A percentile compares a stretch with the other conserved stretches of the same genome.
Evolutionary conservation across 2,113 vertebrate species (phyloP).

Genomic region (Spilogale gracilis): DNA sequence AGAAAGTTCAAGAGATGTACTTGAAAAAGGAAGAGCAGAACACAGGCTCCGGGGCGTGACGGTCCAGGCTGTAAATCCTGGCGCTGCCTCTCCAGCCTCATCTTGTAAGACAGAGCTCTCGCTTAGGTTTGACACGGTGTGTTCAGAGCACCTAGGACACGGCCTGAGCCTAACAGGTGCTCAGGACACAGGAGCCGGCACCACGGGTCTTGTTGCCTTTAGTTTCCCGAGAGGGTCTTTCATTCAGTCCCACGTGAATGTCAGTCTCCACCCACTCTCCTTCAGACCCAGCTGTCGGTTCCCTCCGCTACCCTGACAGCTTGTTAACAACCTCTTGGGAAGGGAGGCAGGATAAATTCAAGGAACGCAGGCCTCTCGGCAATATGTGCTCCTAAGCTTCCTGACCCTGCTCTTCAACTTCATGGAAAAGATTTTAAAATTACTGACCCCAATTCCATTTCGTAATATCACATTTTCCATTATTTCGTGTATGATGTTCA

Average conservation of each 20-base stretch:
- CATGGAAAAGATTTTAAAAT: background rate
- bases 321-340: background rate
- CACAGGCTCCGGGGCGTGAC: background rate
- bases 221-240: background rate
- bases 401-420: background rate
- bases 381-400: background rate
- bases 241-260: background rate
- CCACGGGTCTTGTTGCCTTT: background rate
- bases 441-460: background rate
- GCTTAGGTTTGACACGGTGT: background rate
- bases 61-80: background rate
- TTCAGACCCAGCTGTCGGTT: background rate
- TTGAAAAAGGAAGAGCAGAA: background rate
- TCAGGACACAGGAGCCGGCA: rapidly evolving
- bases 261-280: rapidly evolving
- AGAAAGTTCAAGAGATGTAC: background rate
- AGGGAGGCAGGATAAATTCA: background rate
- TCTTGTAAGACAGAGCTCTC: background rate
- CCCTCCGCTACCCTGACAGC: rapidly evolving
- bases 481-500: background rate
- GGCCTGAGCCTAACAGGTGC: background rate
- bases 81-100: background rate
- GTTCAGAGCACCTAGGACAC: rapidly evolving
- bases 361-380: background rate
- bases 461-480: background rate